Conservation (phyloP, 2,113 vertebrate species). For the Ardeotis arabs region DNA sequence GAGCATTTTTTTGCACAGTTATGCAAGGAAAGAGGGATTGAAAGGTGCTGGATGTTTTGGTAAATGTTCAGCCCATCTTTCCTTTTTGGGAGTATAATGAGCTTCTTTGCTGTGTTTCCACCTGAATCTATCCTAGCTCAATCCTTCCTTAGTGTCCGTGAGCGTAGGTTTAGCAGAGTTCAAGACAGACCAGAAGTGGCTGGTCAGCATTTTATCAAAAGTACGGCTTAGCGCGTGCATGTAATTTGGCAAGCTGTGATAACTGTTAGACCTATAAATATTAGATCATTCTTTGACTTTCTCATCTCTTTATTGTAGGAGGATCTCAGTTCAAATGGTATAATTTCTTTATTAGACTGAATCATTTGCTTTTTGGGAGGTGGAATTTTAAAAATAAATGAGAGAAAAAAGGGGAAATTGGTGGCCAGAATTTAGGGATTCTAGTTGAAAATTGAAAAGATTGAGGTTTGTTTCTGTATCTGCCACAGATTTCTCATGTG, state of each 20-base stretch:
- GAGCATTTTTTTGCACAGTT: not conserved
- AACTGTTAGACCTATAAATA: not conserved
- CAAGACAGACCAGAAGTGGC: not conserved
- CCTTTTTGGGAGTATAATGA: not conserved
- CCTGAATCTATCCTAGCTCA: not conserved
- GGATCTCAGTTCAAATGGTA: not conserved
- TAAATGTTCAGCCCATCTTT: not conserved
- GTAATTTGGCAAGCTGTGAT: not conserved
- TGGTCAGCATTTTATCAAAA: not conserved
- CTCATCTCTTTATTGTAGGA: not conserved
- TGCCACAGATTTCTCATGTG: not conserved
- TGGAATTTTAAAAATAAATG: not conserved
- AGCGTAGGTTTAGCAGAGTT: not conserved
- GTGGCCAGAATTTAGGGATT: not conserved
- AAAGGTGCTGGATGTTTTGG: not conserved
- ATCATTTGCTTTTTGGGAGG: not conserved
- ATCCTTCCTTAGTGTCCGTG: not conserved
- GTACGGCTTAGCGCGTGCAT: not conserved
- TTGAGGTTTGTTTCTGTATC: not conserved
- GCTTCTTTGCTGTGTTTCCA: not conserved
- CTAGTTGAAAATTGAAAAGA: not conserved
- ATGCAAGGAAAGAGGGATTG: not conserved
- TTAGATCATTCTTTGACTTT: not conserved
- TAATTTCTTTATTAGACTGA: not conserved
- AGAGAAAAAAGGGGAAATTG: not conserved